Base-by-base conservation (phyloP, 2,113 vertebrate genomes). In the Picathartes gymnocephalus region DNA sequence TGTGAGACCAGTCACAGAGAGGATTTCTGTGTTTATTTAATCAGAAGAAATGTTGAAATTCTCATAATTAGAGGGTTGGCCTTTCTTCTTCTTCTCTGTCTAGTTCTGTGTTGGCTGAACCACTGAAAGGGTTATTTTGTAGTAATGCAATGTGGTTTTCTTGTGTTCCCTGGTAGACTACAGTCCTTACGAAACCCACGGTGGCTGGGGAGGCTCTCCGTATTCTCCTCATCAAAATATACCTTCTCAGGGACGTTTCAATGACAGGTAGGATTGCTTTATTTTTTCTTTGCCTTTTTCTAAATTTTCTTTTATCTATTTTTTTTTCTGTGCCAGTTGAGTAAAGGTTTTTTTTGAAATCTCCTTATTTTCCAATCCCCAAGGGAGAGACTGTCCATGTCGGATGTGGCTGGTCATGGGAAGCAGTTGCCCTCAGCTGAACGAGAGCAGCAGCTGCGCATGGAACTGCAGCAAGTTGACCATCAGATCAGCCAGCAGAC, bases 401-500 rank as follows among this genome's bases (percentile, higher is more conserved):
- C 97, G 3, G 98, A 98, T 73, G 96, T 97, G 45, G 60, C 96
- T 94, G 94, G 94, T 76, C 98, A 98, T 16, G 98, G 98, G 80
- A 98, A 99, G 66, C 97, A 98, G 53, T 97, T 98, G 95, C 98
- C 98, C 39, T 97, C 98, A 65, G 93, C 98, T 35, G 99, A 99
- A 79, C 97, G 99, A 89, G 99, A 99, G 92, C 99, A 99, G 96
- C 99, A 99, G 94, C 98, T 99, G 42, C 98, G 99, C 93, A 98
- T 99, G 96, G 99, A 99, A 92, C 97, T 99, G 58, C 99, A 99
- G 96, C 99, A 99, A 47, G 98, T 99, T 85, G 99, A 99, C 97
- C 99, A 99, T 86, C 99, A 99, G 97, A 99, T 99, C 90, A 99
- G 97, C 96, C 99, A 99, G 88, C 99, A 99, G 97, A 99, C 99